Conservation (phyloP, 2,113 vertebrate genomes). For the Synchiropus splendidus region DNA sequence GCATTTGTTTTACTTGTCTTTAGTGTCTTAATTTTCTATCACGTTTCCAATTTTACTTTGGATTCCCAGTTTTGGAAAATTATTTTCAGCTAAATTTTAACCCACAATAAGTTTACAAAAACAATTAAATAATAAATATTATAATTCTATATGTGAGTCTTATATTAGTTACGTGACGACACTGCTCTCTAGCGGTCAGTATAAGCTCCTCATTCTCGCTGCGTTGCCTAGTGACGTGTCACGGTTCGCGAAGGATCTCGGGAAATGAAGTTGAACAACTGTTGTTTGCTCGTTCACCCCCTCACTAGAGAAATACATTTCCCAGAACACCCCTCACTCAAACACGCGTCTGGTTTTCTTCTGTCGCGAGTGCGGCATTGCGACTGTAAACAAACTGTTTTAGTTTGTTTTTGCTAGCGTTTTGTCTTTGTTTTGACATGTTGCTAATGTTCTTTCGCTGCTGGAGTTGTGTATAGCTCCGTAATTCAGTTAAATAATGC, state of each 20-base stretch:
- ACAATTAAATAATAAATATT: no score
- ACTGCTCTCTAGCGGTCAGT: conserved; percentile 28
- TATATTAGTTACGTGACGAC: not conserved
- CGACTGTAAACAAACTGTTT: no score
- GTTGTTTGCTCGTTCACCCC: rapidly evolving
- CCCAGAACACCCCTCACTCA: conserved; percentile 23
- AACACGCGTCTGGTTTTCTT: not conserved
- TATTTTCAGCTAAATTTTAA: not conserved
- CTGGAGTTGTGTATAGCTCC: no score
- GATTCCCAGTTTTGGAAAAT: no score
- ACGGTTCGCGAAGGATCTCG: conserved; percentile 16
- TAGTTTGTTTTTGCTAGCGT: no score
- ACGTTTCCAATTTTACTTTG: no score
- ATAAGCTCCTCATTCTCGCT: conserved; percentile 4
- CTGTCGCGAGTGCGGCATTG: no score
- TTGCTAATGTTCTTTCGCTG: conserved; percentile 4
- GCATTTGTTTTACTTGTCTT: no score
- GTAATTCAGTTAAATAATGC: no score
- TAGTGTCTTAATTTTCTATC: no score
- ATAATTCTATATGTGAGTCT: no score
- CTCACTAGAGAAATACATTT: conserved; percentile 16
- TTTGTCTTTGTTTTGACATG: not conserved
- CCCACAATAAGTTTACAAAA: no score
- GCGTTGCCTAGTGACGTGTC: not conserved
- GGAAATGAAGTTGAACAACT: conserved; percentile 26